Evolutionary conservation across 2,888 invertebrate species (phyloP).

Genomic region (Lymantria monacha): DNA sequence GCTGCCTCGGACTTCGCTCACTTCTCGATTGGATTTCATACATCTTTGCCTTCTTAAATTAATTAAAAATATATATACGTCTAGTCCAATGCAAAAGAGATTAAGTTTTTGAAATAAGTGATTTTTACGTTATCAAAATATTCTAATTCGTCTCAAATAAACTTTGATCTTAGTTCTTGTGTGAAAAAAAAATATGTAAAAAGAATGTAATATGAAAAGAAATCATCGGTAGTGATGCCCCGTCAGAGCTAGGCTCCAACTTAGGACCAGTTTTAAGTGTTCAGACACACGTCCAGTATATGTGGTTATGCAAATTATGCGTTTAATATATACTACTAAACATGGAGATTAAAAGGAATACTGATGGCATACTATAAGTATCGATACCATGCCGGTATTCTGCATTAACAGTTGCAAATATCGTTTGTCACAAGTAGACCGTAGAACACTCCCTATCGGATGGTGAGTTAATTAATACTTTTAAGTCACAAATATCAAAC

Average conservation of each 20-base stretch:
- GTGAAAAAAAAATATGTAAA: conserved; percentile 54
- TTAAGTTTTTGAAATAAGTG: conserved; percentile 74
- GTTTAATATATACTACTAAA: conserved; percentile 70
- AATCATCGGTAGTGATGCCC: conserved; percentile 52
- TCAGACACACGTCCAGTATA: conserved; percentile 77
- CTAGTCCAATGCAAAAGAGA: conserved; percentile 81
- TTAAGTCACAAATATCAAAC: conserved; percentile 39
- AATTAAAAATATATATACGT: conserved; percentile 65
- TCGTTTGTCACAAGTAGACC: conserved; percentile 1
- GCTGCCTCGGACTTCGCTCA: conserved; percentile 47
- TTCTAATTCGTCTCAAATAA: conserved; percentile 47
- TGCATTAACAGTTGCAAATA: background rate
- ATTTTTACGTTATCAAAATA: conserved; percentile 50
- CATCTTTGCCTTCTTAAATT: conserved; percentile 79
- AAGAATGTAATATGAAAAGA: conserved; percentile 54
- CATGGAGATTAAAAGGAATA: conserved; percentile 36
- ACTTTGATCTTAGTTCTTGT: conserved; percentile 41
- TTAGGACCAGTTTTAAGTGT: conserved; percentile 75
- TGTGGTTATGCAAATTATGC: conserved; percentile 77
- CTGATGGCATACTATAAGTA: conserved; percentile 18
- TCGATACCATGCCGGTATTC: background rate
- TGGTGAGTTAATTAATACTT: conserved; percentile 38
- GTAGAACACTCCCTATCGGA: conserved; percentile 21
- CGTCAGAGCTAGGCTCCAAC: conserved; percentile 49
- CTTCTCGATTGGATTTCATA: conserved; percentile 72